A percentile compares a stretch with the other conserved stretches of the same genome.
These are phyloP conservation scores for Phaedon cochleariae DNA, from an alignment of 2,888 invertebrate species.

Conservation along the genomic window DNA sequence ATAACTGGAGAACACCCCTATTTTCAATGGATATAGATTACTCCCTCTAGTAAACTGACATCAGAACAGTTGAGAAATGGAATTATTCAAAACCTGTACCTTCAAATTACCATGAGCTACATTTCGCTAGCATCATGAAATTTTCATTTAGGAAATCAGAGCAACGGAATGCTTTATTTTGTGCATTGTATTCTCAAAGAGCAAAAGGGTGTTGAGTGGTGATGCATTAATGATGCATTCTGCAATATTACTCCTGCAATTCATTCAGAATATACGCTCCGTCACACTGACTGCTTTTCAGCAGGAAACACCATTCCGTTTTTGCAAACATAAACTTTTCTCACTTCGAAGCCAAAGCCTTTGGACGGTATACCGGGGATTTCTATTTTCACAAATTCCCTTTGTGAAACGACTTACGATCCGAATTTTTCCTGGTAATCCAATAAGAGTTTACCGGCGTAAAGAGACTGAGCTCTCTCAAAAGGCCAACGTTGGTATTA, in stretches of 20 bases:
- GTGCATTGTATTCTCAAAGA: background rate
- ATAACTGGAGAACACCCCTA: too few species aligned
- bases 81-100: too few species aligned
- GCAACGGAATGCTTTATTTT: background rate
- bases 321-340: background rate
- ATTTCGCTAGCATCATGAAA: background rate
- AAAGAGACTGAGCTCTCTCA: constrained; percentile 47
- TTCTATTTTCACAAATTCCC: constrained; percentile 51
- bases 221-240: background rate
- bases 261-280: background rate
- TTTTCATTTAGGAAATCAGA: background rate
- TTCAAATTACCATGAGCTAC: too few species aligned
- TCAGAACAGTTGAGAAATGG: too few species aligned
- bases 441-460: constrained; percentile 53
- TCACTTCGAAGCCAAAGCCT: constrained; percentile 19
- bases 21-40: too few species aligned
- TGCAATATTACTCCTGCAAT: background rate
- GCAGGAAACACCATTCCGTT: background rate
- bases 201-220: background rate
- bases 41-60: too few species aligned
- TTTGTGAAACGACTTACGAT: constrained; percentile 50
- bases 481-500: constrained; percentile 46
- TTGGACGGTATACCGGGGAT: constrained; percentile 45
- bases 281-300: background rate
- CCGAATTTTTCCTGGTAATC: constrained; percentile 53